Base-by-base conservation (phyloP, 2,113 vertebrate species). In the Helogale parvula region DNA sequence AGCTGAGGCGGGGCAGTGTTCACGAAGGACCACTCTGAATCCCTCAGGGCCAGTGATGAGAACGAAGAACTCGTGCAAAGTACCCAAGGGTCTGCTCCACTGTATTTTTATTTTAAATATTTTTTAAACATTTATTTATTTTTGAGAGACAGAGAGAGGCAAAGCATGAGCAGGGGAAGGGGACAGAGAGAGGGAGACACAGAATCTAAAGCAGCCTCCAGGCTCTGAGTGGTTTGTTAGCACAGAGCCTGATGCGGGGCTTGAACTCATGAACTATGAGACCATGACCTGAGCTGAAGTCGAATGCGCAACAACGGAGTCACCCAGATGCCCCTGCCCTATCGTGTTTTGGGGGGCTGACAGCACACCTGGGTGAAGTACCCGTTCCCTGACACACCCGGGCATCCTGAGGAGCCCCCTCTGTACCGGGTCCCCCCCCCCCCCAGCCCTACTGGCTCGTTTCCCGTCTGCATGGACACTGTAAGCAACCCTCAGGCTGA, bases 401-500 rank as follows among this genome's bases (percentile, higher is more conserved):
- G 47, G 41, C 27, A 29, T 10, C 65, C 79, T 15, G 6, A 88
- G 54, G 66, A 47, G 19, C 23, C 35, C 68, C 35, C 5, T 54
- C 85, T 41, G 21, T 12, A 6, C 2, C 1, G 2, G 77, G 54
- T 8, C 35, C 4, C 3, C 5, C 29, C 14, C 14, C 21, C 8
- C 0, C 0, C 35, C 60, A 27, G 81, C 50, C 52, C 63, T 68
- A 27, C 10, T 3, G 14, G 63, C 17, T 68, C 7, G 17, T 23
- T 81, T 88, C 41, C 29, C 11, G 9, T n/a, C 29, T 71, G 29
- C 27, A 14, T 1, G 17, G 2, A 25, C 25, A 76, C 63, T 13
- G 16, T 8, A 63, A n/a, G 35, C 0, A 10, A 3, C 66, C n/a
- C 27, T 50, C 6, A 65, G 29, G 41, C 14, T 0, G 17, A 74